phyloP scores from a whole-genome alignment of 2,888 invertebrate genomes.

The Eucriotettix oculatus region DNA sequence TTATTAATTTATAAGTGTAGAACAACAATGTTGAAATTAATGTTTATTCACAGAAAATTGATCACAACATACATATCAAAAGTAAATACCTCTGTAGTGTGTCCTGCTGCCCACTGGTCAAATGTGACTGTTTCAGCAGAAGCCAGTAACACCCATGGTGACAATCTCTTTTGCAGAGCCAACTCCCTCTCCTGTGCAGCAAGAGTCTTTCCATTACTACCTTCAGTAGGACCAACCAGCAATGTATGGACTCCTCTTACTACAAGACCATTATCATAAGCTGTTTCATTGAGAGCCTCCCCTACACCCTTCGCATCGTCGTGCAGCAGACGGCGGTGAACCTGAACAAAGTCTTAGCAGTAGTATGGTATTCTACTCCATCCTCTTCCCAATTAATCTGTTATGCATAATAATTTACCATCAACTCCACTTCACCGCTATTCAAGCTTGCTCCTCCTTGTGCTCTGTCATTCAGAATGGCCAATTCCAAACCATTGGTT shows the following conservation, averaged over 20 bases:
- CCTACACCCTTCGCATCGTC: constrained; percentile 91
- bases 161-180: constrained; percentile 1
- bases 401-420: constrained; percentile 30
- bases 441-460: constrained; percentile 42
- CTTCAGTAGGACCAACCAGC: constrained; percentile 22
- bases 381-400: neutral
- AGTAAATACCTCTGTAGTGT: constrained; percentile 26
- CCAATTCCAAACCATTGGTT: constrained; percentile 27
- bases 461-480: constrained; percentile 40
- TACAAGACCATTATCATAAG: constrained; percentile 47
- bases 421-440: constrained; percentile 44
- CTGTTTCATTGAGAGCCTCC: constrained; percentile 76
- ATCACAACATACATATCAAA: neutral
- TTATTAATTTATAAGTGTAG: too few species aligned
- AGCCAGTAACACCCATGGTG: constrained; percentile 18
- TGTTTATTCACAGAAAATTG: too few species aligned
- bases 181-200: constrained; percentile 5
- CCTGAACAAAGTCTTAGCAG: constrained; percentile 22
- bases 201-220: neutral
- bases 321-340: constrained; percentile 64
- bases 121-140: constrained; percentile 29
- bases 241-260: constrained; percentile 51
- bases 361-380: neutral
- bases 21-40: too few species aligned
- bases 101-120: constrained; percentile 32